Base-by-base conservation (phyloP, 2,888 invertebrate species). In the Fragum sueziense region DNA sequence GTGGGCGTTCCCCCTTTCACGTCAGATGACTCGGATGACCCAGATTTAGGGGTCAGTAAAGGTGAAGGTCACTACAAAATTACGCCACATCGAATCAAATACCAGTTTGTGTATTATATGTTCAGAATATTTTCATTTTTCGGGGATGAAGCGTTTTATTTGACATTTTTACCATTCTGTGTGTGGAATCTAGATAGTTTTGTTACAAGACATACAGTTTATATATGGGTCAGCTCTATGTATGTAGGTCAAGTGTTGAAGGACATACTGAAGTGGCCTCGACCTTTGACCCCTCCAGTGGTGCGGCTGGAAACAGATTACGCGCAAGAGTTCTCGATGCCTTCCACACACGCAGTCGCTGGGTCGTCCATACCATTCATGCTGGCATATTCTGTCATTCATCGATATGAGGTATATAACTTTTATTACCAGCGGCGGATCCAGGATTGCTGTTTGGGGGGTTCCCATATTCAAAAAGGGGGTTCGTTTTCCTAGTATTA, bases 201-300 rank as follows among this genome's bases (percentile, higher is more conserved):
- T 0, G 29, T 90, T 25, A 75, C 81, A 22, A 76, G 90, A 31
- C 85, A 86, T 31, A 85, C 87, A 6, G 80, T 85, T 25, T 65
- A 86, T 31, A 79, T 90, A n/a, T 90, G 90, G 90, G 79, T 85
- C 61, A 67, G 88, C 4, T 85, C 86, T 9, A 90, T 90, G 90
- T 90, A 88, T 70, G 70, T 86, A 17, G 90, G 90, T 20, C 89
- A 89, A 71, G 89, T 88, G 0, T 80, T 82, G 11, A 90, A 90
- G 73, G 90, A 90, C 71, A 87, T 86, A 47, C 78, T 89, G 7
- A 80, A 85, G 69, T 89, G 88, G 89, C 87, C 88, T 17, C 87
- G 90, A 17, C 90, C 90, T 7, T 67, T 86, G 0, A 85, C 87
- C n/a, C 89, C 89, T 0, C 89, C 88, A 0, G 90, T 89, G 1